Evolutionary conservation across 1,140 invertebrate species (phyloP).

Genomic region (Aphelenchoides avenae): DNA sequence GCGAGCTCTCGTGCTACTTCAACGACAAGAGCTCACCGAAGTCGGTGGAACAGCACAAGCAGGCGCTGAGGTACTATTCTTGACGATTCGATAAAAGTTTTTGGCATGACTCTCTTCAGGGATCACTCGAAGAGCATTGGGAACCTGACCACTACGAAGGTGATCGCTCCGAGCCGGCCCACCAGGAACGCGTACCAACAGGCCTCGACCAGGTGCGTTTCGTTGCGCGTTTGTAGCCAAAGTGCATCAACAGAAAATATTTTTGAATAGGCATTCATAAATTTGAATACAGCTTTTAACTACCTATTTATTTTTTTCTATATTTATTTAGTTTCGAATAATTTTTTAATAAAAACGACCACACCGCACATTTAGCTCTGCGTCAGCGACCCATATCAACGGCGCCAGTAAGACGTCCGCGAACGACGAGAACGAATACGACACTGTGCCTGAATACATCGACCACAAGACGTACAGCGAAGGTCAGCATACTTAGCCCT

Average conservation of each 20-base stretch:
- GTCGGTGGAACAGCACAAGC: slow-evolving; percentile 18
- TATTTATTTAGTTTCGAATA: not conserved
- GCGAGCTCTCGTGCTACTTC: slow-evolving; percentile 6
- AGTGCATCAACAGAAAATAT: slow-evolving; percentile 14
- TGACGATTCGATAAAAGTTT: slow-evolving; percentile 14
- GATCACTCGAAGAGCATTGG: slow-evolving; percentile 33
- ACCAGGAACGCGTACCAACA: not conserved
- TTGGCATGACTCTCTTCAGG: slow-evolving; percentile 11
- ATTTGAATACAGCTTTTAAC: slow-evolving; percentile 12
- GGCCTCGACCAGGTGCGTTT: slow-evolving; percentile 5
- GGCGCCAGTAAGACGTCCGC: not conserved
- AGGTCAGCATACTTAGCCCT: slow-evolving; percentile 8
- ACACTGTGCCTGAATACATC: slow-evolving; percentile 45
- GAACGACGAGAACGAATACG: slow-evolving; percentile 48
- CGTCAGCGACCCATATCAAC: slow-evolving; percentile 6
- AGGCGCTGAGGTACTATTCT: slow-evolving; percentile 18
- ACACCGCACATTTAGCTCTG: too few relatives aligned
- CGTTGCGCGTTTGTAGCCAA: not conserved
- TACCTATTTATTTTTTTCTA: slow-evolving; percentile 7
- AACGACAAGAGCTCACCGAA: slow-evolving; percentile 13
- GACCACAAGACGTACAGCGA: slow-evolving; percentile 16
- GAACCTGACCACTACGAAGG: slow-evolving; percentile 11
- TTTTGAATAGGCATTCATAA: too few relatives aligned
- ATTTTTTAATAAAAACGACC: slow-evolving; percentile 18
- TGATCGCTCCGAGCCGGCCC: not conserved